Evolutionary conservation across 1,140 invertebrate genomes (phyloP), one percentile per base, ranked within the genome.

Genomic region (Atopsyche davidsoni): DNA sequence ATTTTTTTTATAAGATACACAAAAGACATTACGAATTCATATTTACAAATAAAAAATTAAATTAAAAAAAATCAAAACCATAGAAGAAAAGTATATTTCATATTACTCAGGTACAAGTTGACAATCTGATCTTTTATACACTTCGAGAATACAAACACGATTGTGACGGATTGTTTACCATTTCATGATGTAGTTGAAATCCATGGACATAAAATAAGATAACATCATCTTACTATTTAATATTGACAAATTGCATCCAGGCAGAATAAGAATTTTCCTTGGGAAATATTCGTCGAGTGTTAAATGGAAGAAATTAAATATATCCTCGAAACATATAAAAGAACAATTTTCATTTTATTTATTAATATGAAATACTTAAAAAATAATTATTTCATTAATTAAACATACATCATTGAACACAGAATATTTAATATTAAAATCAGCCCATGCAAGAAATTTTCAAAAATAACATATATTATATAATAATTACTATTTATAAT

Each of bases 81-180:
- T 14, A 34, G 17, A 25, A 44, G 21, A 28, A 43, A 17, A 40
- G 34, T 34, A 43, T 51, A 51, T 51, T 51, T 51, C 49, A 22
- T 44, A 51, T 51, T 36, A 44, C 31, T 51, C 49, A 51, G 49
- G 49, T 51, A 51, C 49, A 51, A 45, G 25, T 40, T 51, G 35
- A 24, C 17, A 51, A 23, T 22, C 13, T 51, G 24, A 51, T 45
- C 44, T 41, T 51, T 45, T 36, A 25, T 17, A 36, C 31, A 43
- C 39, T 46, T 36, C 45, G 32, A 34, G 16, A 34, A 34, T 34
- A 16, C 16, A 34, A 34, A 34, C n/a, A 34, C n/a, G n/a, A 34
- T 13, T 16, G 16, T 3, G 16, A 13, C 2, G 16, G 2, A 13
- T 3, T n/a, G 16, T 34, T 34, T 34, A 34, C 16, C 3, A 13